phyloP scores from a whole-genome alignment of 2,888 invertebrate species.

The Chorisops tibialis region DNA sequence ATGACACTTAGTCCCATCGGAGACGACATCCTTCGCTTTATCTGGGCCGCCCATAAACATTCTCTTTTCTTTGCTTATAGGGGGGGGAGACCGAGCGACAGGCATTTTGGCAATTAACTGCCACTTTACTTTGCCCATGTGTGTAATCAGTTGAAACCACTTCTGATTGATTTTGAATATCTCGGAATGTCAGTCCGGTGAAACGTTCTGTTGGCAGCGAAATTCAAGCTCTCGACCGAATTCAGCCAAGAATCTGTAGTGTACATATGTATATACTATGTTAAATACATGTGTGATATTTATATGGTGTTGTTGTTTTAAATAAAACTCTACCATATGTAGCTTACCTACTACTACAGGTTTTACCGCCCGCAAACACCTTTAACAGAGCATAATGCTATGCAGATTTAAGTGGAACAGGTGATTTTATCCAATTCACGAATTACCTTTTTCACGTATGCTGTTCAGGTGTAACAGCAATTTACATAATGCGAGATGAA shows the following conservation, averaged over 20 bases:
- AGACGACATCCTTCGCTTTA: not conserved
- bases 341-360: too few species aligned
- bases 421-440: constrained; percentile 20
- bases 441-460: constrained; percentile 25
- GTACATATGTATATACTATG: too few species aligned
- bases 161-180: constrained; percentile 4
- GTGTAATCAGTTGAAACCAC: not conserved
- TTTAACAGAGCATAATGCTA: constrained; percentile 1
- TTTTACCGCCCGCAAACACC: too few species aligned
- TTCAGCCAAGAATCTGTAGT: too few species aligned
- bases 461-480: not conserved
- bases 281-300: too few species aligned
- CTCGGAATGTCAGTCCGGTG: too few species aligned
- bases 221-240: too few species aligned
- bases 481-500: constrained; percentile 2
- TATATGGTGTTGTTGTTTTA: too few species aligned
- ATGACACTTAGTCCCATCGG: constrained; percentile 23
- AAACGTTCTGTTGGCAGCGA: too few species aligned
- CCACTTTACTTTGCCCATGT: not conserved
- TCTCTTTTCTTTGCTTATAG: too few species aligned
- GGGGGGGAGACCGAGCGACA: not conserved
- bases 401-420: constrained; percentile 25
- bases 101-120: constrained; percentile 13
- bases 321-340: too few species aligned
- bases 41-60: not conserved